These are phyloP conservation scores for Tetramorium parvispinum DNA, from an alignment of 1,140 invertebrate species.

Conservation along the genomic window DNA sequence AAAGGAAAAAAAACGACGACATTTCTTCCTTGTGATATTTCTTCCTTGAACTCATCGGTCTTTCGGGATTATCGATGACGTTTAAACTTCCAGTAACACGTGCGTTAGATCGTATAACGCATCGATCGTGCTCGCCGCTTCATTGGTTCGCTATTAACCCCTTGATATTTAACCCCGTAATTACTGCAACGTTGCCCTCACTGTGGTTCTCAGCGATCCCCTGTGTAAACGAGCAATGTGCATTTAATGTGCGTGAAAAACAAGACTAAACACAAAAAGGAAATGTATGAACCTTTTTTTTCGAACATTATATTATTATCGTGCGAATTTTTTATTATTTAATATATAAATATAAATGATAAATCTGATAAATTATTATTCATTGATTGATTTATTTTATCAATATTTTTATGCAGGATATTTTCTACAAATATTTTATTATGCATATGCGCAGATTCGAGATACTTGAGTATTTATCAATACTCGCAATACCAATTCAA, in stretches of 20 bases:
- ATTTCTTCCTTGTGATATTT: constrained; percentile 35
- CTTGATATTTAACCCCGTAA: constrained; percentile 83
- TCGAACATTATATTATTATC: neutral
- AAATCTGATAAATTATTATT: neutral
- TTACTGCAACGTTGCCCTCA: constrained; percentile 75
- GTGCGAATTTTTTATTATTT: neutral
- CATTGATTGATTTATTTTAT: neutral
- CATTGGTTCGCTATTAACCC: constrained; percentile 81
- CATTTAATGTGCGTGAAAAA: constrained; percentile 18
- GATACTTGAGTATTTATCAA: neutral
- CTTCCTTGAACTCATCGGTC: constrained; percentile 58
- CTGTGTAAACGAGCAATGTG: constrained; percentile 13
- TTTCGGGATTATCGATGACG: constrained; percentile 42
- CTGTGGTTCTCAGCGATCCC: constrained; percentile 26
- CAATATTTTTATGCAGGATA: neutral
- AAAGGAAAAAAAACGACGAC: neutral
- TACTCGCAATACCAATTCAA: neutral
- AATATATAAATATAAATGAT: neutral
- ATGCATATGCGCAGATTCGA: neutral
- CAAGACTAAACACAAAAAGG: neutral
- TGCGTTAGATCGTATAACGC: constrained; percentile 37
- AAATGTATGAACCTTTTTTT: neutral
- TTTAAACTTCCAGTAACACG: constrained; percentile 28
- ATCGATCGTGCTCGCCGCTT: constrained; percentile 65
- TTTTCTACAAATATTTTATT: neutral